Evolutionary conservation across 2,888 invertebrate genomes (phyloP), one percentile per base, ranked within the genome.

Genomic region (Diogma glabrata): DNA sequence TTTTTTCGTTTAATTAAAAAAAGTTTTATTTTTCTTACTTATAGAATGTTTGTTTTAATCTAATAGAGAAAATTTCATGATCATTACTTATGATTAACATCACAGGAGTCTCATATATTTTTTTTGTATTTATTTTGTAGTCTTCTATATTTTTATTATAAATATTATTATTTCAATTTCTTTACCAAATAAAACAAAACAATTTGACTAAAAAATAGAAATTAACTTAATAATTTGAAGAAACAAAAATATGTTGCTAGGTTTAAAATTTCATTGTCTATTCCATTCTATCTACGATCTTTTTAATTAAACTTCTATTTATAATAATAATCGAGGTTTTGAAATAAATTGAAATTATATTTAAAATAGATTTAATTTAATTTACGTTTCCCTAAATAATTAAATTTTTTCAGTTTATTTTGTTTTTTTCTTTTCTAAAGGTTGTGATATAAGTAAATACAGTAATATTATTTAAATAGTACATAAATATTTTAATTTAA

Each of bases 31-130:
- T 28, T 28, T 28, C 20, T 43, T 43, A 14, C 6, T 22, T 22
- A 3, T 43, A 22, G 16, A 43, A 43, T 20, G 43, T 43, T 22
- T 43, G 20, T n/a, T n/a, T n/a, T n/a, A n/a, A n/a, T 22, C 43
- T 43, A 43, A 43, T 20, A 43, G 43, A 43, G 23, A 23, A 43
- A 43, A 43, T 43, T 43, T 43, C 20, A 43, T 43, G 43, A 43
- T 23, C 43, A 43, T 43, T 43, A 46, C 46, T 46, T 46, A 46
- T 46, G 46, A 46, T 46, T 46, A 46, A 46, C 46, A 46, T 46
- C 46, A 46, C 46, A 46, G 46, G 46, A 46, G 46, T 46, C 46
- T 46, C 46, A 46, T 24, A 24, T 24, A 46, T 46, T 46, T 46
- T 16, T 46, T 24, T 46, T 22, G 16, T 46, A 24, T 46, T 46